Evolutionary conservation across 2,888 invertebrate species (phyloP).

Genomic region (Cetonia aurata): DNA sequence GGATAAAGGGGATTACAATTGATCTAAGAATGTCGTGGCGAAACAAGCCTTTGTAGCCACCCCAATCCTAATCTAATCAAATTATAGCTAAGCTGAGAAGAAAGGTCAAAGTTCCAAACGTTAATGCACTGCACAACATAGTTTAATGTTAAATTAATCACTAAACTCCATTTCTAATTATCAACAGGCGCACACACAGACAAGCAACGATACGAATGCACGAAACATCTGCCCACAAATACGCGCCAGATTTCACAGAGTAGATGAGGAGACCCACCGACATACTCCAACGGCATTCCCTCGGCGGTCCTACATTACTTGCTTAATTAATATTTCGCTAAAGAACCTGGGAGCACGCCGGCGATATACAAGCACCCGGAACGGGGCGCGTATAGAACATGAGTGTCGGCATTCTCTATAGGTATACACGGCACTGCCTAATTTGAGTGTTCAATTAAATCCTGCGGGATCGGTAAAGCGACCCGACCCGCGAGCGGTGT

Average conservation of each 20-base stretch:
- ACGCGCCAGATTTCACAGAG: neutral
- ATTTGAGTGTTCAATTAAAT: conserved; percentile 33
- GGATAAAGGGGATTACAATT: too few species aligned
- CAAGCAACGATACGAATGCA: neutral
- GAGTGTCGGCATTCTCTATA: conserved; percentile 10
- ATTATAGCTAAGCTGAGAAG: too few species aligned
- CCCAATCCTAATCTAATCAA: too few species aligned
- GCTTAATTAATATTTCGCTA: conserved; percentile 38
- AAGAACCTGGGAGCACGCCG: conserved; percentile 21
- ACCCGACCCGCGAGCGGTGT: conserved; percentile 10
- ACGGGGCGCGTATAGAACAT: neutral
- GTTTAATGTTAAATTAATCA: too few species aligned
- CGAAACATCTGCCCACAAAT: conserved; percentile 6
- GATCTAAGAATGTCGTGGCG: too few species aligned
- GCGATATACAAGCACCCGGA: neutral
- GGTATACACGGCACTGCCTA: conserved; percentile 23
- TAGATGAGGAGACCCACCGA: conserved; percentile 1
- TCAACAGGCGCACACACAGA: neutral
- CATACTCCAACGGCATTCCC: conserved; percentile 10
- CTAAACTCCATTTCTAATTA: neutral
- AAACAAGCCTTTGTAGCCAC: too few species aligned
- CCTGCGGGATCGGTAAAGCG: conserved; percentile 24
- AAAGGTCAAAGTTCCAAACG: too few species aligned
- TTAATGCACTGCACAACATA: too few species aligned
- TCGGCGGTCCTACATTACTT: conserved; percentile 20